Percentiles rank a stretch among this genome's conserved stretches.
phyloP scores from a whole-genome alignment of 2,797 vertebrate species.

The Lophura swinhoii region DNA sequence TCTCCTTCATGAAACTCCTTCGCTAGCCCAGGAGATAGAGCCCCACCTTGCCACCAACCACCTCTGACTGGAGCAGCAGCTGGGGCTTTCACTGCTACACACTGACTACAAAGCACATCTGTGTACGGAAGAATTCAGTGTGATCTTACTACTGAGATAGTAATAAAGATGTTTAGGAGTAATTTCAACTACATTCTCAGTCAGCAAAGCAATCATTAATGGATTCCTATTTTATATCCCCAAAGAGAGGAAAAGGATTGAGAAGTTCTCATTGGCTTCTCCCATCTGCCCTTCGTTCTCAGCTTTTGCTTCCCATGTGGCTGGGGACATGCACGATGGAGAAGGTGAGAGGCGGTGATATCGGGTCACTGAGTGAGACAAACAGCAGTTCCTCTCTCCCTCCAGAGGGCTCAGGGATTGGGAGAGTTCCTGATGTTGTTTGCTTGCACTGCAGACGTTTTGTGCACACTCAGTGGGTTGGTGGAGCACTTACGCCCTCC shows the following conservation, averaged over 20 bases:
- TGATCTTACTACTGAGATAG: slow-evolving; percentile 81
- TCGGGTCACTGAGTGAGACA: slow-evolving; percentile 79
- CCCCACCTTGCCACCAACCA: slow-evolving; percentile 58
- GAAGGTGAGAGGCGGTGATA: slow-evolving; percentile 81
- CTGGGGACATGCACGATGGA: slow-evolving; percentile 82
- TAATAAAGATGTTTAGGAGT: slow-evolving; percentile 80
- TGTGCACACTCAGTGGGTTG: slow-evolving; percentile 85
- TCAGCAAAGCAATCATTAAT: slow-evolving; percentile 84
- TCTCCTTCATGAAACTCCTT: slow-evolving; percentile 70
- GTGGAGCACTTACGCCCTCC: slow-evolving; percentile 86
- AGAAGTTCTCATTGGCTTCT: slow-evolving; percentile 81
- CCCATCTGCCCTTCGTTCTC: slow-evolving; percentile 79
- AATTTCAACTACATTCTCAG: slow-evolving; percentile 85
- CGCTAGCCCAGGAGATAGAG: slow-evolving; percentile 66
- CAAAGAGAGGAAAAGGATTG: slow-evolving; percentile 77
- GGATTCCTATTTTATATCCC: slow-evolving; percentile 82
- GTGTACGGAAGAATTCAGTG: slow-evolving; percentile 83
- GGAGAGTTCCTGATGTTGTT: slow-evolving; percentile 81
- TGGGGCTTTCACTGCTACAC: slow-evolving; percentile 78
- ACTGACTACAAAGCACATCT: slow-evolving; percentile 79
- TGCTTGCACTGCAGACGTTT: slow-evolving; percentile 81
- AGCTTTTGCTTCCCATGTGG: slow-evolving; percentile 80
- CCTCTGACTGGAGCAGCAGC: slow-evolving; percentile 69
- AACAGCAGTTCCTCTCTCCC: slow-evolving; percentile 83
- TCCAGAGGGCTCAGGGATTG: slow-evolving; percentile 72